Conservation (phyloP, 2,113 vertebrate genomes). For the Micromys minutus region DNA sequence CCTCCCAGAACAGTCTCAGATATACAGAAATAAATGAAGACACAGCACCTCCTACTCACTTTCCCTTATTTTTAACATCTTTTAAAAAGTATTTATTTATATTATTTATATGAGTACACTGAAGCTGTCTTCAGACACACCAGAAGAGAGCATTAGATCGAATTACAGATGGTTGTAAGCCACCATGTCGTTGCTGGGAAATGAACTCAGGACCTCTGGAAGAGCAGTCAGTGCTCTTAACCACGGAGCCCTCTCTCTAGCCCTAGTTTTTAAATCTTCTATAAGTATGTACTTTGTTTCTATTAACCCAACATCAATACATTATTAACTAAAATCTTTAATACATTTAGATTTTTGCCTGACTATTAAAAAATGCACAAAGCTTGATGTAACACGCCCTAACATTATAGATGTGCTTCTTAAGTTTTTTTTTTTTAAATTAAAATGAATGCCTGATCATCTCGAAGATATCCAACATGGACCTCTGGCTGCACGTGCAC, state of each 20-base stretch:
- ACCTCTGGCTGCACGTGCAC: neutral
- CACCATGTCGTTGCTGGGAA: too few relatives aligned
- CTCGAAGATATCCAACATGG: neutral
- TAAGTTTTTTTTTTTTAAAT: neutral
- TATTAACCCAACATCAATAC: neutral
- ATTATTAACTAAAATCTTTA: neutral
- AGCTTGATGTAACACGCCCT: neutral
- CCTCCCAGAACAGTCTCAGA: neutral
- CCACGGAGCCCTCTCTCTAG: too few relatives aligned
- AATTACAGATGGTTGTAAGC: too few relatives aligned
- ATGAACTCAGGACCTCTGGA: too few relatives aligned
- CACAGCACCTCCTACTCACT: neutral
- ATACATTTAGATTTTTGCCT: neutral
- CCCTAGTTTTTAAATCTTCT: neutral
- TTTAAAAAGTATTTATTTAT: too few relatives aligned
- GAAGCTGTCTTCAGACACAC: too few relatives aligned
- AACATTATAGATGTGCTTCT: neutral
- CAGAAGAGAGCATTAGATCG: too few relatives aligned
- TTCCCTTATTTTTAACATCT: neutral
- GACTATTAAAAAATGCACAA: neutral
- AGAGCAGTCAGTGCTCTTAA: too few relatives aligned
- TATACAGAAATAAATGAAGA: neutral
- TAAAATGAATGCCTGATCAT: neutral
- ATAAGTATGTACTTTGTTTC: neutral
- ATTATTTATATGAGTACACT: too few relatives aligned